A percentile compares a stretch with the other conserved stretches of the same genome.
Evolutionary conservation across 2,797 vertebrate species (phyloP).

Genomic region (Ptychobarbus kaznakovi): DNA sequence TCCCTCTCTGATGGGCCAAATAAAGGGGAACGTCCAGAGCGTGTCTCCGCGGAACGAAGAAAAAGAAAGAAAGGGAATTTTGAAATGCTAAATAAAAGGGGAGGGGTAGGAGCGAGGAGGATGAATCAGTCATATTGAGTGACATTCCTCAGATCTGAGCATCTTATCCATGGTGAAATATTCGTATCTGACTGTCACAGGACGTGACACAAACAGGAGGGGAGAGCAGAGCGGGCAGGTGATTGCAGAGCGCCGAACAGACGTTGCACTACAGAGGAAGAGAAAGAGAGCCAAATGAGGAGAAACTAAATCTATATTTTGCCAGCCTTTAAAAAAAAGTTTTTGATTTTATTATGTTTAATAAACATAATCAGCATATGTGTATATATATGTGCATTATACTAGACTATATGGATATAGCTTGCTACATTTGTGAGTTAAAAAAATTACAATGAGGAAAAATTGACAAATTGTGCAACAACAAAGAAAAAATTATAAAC

Average conservation of each 20-base stretch:
- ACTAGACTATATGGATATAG: background rate
- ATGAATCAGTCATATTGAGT: slow-evolving; percentile 87
- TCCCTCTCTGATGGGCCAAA: slow-evolving; percentile 87
- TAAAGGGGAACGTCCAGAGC: slow-evolving; percentile 82
- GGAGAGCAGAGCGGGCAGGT: slow-evolving; percentile 81
- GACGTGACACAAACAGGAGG: slow-evolving; percentile 86
- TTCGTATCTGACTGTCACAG: slow-evolving; percentile 90
- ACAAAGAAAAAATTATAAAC: background rate
- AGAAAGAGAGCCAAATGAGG: slow-evolving; percentile 35
- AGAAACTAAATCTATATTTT: background rate
- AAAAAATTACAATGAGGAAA: background rate
- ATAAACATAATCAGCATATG: background rate
- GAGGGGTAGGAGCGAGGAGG: slow-evolving; percentile 67
- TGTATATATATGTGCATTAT: background rate
- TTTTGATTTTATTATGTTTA: background rate
- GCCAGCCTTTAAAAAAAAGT: background rate
- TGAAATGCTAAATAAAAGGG: slow-evolving; percentile 87
- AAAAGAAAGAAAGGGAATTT: slow-evolving; percentile 83
- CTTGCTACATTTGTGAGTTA: background rate
- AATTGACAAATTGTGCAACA: background rate
- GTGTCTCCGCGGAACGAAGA: slow-evolving; percentile 75
- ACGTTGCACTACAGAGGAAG: slow-evolving; percentile 62
- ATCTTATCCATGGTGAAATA: slow-evolving; percentile 87
- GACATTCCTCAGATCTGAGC: slow-evolving; percentile 89
- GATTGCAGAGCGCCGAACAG: slow-evolving; percentile 84